Evolutionary conservation across 1,140 invertebrate genomes (phyloP).

Genomic region (Chlorops oryzae): DNA sequence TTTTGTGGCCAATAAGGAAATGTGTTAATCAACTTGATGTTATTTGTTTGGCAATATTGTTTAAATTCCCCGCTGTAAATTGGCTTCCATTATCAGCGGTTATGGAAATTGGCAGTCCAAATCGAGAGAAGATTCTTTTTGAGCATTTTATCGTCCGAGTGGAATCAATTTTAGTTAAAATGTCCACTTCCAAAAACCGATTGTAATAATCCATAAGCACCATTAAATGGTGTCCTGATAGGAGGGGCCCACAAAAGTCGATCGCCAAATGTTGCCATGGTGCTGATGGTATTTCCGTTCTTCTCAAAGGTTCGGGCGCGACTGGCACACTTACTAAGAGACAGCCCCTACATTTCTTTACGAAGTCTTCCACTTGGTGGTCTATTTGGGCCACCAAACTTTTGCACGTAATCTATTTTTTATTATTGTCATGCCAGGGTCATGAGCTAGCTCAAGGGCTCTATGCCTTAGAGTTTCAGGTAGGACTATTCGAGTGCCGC

Average conservation of each 20-base stretch:
- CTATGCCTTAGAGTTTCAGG: too few species aligned
- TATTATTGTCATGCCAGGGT: slow-evolving; percentile 33
- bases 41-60: too few species aligned
- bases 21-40: slow-evolving; percentile 26
- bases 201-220: slow-evolving; percentile 25
- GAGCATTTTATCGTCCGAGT: slow-evolving; percentile 8
- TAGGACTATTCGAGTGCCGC: too few species aligned
- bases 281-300: slow-evolving; percentile 21
- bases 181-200: slow-evolving; percentile 19
- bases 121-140: not conserved
- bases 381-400: slow-evolving; percentile 46
- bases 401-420: slow-evolving; percentile 35
- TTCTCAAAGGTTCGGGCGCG: slow-evolving; percentile 27
- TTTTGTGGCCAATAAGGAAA: slow-evolving; percentile 33
- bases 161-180: slow-evolving; percentile 22
- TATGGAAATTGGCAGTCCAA: slow-evolving; percentile 1
- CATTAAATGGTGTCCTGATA: slow-evolving; percentile 22
- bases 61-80: slow-evolving; percentile 24
- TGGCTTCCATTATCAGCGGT: slow-evolving; percentile 27
- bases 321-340: slow-evolving; percentile 21
- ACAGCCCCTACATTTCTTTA: slow-evolving; percentile 26
- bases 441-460: slow-evolving; percentile 32
- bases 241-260: slow-evolving; percentile 28
- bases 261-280: slow-evolving; percentile 29
- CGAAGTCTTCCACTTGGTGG: slow-evolving; percentile 26